Percentiles rank a stretch among this genome's conserved stretches.
phyloP scores from a whole-genome alignment of 2,113 vertebrate genomes.

The Tachysurus fulvidraco region DNA sequence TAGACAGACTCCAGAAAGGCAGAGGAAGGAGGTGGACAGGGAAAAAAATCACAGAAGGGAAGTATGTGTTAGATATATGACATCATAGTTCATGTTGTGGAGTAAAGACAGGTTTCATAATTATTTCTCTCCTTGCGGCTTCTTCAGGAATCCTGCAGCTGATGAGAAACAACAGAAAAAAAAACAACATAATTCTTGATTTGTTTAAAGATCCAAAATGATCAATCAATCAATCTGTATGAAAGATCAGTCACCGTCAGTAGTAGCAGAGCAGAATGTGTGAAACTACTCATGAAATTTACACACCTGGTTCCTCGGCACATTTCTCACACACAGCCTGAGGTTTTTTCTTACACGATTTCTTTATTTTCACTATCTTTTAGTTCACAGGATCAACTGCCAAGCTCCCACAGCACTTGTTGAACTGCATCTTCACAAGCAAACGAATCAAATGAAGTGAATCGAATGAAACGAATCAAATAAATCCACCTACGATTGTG shows the following conservation, averaged over 20 bases:
- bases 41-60: background rate
- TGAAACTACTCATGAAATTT: background rate
- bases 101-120: constrained; percentile 10
- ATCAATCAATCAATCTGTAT: background rate
- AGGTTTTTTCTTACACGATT: no score
- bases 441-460: background rate
- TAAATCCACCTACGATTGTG: background rate
- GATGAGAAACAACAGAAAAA: background rate
- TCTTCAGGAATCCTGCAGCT: constrained; percentile 23
- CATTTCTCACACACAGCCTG: background rate
- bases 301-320: no score
- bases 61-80: constrained; percentile 11
- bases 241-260: background rate
- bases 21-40: no score
- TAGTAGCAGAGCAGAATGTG: background rate
- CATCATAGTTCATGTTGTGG: constrained; percentile 18
- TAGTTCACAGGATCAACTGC: background rate
- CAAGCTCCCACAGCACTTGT: background rate
- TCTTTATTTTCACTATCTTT: background rate
- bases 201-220: background rate
- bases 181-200: no score
- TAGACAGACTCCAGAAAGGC: constrained; percentile 26
- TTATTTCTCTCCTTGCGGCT: background rate
- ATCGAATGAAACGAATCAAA: background rate
- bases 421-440: background rate